Evolutionary conservation across 2,888 invertebrate genomes (phyloP), one percentile per base, ranked within the genome.

Genomic region (Drosophila formosana): DNA sequence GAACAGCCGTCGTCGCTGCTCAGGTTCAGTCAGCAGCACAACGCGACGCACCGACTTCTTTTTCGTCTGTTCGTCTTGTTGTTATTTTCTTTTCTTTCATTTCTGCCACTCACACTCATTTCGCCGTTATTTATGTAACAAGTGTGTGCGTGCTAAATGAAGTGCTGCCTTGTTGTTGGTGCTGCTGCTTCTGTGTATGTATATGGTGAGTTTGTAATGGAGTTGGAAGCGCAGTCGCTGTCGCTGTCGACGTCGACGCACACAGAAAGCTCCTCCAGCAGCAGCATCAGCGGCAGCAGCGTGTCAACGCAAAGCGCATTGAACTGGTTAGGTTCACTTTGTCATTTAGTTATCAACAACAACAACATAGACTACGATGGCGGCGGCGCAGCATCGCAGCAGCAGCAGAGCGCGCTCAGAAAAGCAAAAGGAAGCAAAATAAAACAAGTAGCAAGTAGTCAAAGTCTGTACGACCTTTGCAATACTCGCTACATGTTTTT

Each of bases 91-190:
- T 60, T 70, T 61, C 70, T 73, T 74, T 61, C 39, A 41, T 58
- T 62, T 67, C 64, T 69, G 79, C 76, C 68, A 67, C 72, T 80
- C 83, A 86, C 79, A 86, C 84, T 83, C 81, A 73, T 75, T 88
- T 86, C 73, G 84, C 89, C 84, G 89, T 89, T 89, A 89, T 90
- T 89, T 89, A 89, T 89, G 90, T 89, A 89, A 89, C 90, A 89
- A 90, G 89, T 89, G 89, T 90, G 88, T 85, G 85, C 73, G 82
- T 79, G 71, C 79, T 78, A 85, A 85, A 85, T 79, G 69, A 82
- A 82, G 76, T 80, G 80, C 80, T 63, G 67, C 46, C 46, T 41
- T 25, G 11, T 18, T 34, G 37, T 0, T 43, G 13, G 43, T 63
- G 26, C 46, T 58, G 32, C 28, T 61, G 26, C 9, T 66, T 25